Percentiles rank a stretch among this genome's conserved stretches.
phyloP scores from a whole-genome alignment of 1,140 invertebrate genomes.

The Sitophilus oryzae region DNA sequence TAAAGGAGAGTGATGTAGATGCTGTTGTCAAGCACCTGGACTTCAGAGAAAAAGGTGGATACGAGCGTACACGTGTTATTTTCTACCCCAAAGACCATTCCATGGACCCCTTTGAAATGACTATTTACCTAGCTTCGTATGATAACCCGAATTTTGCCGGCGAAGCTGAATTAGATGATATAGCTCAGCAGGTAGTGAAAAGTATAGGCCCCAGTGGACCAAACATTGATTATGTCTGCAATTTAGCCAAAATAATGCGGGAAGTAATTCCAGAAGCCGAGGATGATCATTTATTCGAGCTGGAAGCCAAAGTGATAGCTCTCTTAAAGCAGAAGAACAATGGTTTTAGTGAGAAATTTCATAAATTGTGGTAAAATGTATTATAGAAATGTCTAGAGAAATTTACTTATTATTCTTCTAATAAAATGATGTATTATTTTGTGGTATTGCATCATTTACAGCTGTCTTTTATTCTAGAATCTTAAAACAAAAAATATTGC shows the following conservation, averaged over 20 bases:
- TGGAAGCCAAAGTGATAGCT: conserved; percentile 54
- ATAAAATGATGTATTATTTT: too few species aligned
- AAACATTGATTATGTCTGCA: conserved; percentile 84
- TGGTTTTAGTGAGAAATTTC: too few species aligned
- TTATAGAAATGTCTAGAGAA: too few species aligned
- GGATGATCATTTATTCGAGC: conserved; percentile 69
- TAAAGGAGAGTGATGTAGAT: conserved; percentile 60
- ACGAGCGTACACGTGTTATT: conserved; percentile 58
- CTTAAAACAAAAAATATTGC: too few species aligned
- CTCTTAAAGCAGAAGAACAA: conserved; percentile 18
- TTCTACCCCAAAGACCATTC: conserved; percentile 60
- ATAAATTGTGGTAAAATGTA: too few species aligned
- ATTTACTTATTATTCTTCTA: too few species aligned
- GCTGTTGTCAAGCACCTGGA: conserved; percentile 76
- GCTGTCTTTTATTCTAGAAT: too few species aligned
- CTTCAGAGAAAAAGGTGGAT: conserved; percentile 86
- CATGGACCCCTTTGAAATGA: conserved; percentile 58
- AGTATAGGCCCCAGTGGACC: conserved; percentile 75
- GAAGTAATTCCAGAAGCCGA: conserved; percentile 60
- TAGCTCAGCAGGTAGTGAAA: conserved; percentile 70
- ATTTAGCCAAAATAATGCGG: conserved; percentile 74
- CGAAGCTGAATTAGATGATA: conserved; percentile 63
- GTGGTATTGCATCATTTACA: too few species aligned
- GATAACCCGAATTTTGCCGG: conserved; percentile 76
- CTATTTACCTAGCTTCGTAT: conserved; percentile 76